Evolutionary conservation across 2,797 vertebrate species (phyloP), one percentile per base, ranked within the genome.

Genomic region (Hozukius guyotensis): DNA sequence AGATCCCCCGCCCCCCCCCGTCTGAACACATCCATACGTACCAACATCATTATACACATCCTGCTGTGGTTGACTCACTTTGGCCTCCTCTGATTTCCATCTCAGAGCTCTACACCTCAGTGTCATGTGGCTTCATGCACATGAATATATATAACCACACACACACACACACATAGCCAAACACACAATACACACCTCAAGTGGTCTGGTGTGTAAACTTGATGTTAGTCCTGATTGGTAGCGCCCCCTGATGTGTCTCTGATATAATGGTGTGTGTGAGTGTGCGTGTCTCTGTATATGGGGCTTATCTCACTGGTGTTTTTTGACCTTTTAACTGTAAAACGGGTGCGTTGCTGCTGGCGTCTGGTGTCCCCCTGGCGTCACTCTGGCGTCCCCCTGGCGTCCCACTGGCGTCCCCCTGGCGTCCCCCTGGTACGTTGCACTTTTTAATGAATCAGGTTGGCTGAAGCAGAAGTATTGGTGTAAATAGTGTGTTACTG

Each of bases 221-320:
- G 42, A 70, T 75, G 77, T 55, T 57, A 29, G 71, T 56, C 8
- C 5, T 75, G 80, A 81, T 81, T 84, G 42, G 38, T 46, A 3
- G 16, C 62, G 16, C 65, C 86, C 80, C 86, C 86, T 63, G 82
- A 63, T 87, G 86, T 56, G 65, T n/a, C 49, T 80, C 59, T 74
- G 68, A 83, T 76, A 57, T 70, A 46, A 38, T 49, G 25, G 4
- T 8, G 25, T 75, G 75, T 63, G 57, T 59, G 46, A 46, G n/a
- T 61, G 76, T 71, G 53, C 13, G 62, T 31, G 8, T 77, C 31
- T 75, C 16, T 25, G 64, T 49, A 20, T 61, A 49, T 68, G 34
- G 1, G 25, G 8, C 36, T 27, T 27, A 3, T 66, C 60, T 72
- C 29, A 3, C 18, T 49, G 16, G 38, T 20, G 32, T 60, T 32